These are phyloP conservation scores for Cynocephalus volans DNA, from an alignment of 2,113 vertebrate genomes.

Conservation along the genomic window DNA sequence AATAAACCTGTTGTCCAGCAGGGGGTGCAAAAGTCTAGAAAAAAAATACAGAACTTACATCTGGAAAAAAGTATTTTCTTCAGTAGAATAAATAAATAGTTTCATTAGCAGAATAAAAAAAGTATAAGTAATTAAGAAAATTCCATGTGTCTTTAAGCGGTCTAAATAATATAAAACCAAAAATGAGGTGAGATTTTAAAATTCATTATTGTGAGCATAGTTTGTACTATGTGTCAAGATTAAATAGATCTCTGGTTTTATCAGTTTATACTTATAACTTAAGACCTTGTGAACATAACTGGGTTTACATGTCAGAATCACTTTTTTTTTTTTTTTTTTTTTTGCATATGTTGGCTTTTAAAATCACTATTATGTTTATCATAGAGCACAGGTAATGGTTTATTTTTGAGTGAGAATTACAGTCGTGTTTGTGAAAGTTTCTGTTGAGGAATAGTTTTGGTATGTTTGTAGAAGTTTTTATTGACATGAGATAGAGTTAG, in stretches of 20 bases:
- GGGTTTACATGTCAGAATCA: background rate
- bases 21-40: constrained; percentile 83
- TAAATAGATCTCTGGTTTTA: background rate
- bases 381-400: background rate
- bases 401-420: background rate
- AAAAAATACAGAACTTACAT: background rate
- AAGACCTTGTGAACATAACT: background rate
- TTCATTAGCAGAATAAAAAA: background rate
- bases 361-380: background rate
- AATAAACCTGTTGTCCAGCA: constrained; percentile 82
- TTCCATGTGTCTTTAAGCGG: background rate
- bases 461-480: background rate
- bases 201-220: background rate
- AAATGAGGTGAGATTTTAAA: constrained; percentile 7
- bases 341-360: constrained; percentile 33
- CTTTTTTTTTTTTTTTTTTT: constrained; percentile 54
- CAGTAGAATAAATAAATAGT: background rate
- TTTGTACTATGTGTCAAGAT: background rate
- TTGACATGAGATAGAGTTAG: background rate
- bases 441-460: background rate
- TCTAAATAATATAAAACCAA: constrained; percentile 36
- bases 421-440: background rate
- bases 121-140: constrained; percentile 21
- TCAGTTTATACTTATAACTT: background rate
- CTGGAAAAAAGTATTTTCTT: constrained; percentile 55